phyloP scores from a whole-genome alignment of 2,888 invertebrate genomes.

The Lasiommata megera region DNA sequence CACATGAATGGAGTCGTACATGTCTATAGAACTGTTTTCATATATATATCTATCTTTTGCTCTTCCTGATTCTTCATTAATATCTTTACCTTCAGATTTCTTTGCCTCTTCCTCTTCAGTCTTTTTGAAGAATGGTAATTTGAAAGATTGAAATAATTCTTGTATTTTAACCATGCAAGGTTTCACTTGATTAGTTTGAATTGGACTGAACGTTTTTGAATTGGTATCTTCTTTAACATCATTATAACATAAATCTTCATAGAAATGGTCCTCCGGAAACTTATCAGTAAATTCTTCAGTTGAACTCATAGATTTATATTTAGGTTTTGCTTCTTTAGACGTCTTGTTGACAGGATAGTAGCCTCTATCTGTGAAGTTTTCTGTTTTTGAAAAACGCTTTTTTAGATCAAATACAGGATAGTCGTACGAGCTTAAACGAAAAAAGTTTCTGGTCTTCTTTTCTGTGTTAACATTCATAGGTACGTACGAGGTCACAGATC shows the following conservation, averaged over 20 bases:
- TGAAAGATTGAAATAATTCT: conserved; percentile 64
- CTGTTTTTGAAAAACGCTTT: conserved; percentile 54
- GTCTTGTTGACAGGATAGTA: conserved; percentile 67
- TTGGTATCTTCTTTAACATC: conserved; percentile 44
- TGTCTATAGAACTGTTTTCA: conserved; percentile 58
- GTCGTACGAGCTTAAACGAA: conserved; percentile 66
- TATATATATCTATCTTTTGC: conserved; percentile 45
- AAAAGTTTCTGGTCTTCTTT: conserved; percentile 55
- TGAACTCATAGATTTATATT: conserved; percentile 59
- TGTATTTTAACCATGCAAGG: conserved; percentile 67
- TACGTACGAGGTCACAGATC: conserved; percentile 59
- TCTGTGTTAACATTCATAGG: conserved; percentile 63
- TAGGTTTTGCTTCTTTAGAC: conserved; percentile 49
- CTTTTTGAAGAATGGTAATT: conserved; percentile 64
- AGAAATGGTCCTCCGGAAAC: conserved; percentile 65
- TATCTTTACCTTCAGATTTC: conserved; percentile 33
- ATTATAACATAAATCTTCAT: conserved; percentile 69
- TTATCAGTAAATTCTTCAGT: conserved; percentile 54
- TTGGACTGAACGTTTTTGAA: conserved; percentile 31
- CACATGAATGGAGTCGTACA: conserved; percentile 70
- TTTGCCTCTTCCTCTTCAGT: conserved; percentile 42
- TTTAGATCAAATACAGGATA: conserved; percentile 65
- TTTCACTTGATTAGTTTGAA: conserved; percentile 39
- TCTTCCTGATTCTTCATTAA: conserved; percentile 22
- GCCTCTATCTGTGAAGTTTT: conserved; percentile 58